Evolutionary conservation across 2,888 invertebrate genomes (phyloP).

Genomic region (Schizaphis graminum): DNA sequence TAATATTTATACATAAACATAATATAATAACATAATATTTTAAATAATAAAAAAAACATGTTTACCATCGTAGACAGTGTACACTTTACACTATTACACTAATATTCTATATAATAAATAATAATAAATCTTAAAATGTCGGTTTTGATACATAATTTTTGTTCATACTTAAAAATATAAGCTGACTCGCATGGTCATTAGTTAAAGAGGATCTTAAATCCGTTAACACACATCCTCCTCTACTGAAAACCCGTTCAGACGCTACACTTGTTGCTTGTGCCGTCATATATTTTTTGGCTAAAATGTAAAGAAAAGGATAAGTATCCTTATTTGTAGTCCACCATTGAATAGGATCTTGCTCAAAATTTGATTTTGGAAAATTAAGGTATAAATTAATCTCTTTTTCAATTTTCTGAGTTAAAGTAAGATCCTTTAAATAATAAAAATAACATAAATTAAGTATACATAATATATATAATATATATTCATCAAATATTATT

Average conservation of each 20-base stretch:
- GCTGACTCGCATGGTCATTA: constrained; percentile 36
- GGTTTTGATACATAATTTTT: too few species aligned
- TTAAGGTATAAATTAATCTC: background rate
- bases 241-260: constrained; percentile 23
- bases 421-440: background rate
- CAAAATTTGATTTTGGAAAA: background rate
- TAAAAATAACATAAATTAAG: background rate
- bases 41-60: too few species aligned
- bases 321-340: background rate
- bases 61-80: too few species aligned
- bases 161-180: too few species aligned
- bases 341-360: constrained; percentile 2
- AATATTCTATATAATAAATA: too few species aligned
- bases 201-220: constrained; percentile 47
- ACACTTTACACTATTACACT: too few species aligned
- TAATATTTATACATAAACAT: too few species aligned
- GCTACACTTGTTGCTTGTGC: constrained; percentile 22
- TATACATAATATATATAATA: background rate
- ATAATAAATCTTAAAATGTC: too few species aligned
- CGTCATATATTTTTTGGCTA: background rate
- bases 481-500: background rate
- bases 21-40: too few species aligned
- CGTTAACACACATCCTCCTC: constrained; percentile 5
- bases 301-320: background rate
- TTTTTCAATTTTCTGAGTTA: background rate